Conservation (phyloP, 2,113 vertebrate genomes). For the Balaeniceps rex region DNA sequence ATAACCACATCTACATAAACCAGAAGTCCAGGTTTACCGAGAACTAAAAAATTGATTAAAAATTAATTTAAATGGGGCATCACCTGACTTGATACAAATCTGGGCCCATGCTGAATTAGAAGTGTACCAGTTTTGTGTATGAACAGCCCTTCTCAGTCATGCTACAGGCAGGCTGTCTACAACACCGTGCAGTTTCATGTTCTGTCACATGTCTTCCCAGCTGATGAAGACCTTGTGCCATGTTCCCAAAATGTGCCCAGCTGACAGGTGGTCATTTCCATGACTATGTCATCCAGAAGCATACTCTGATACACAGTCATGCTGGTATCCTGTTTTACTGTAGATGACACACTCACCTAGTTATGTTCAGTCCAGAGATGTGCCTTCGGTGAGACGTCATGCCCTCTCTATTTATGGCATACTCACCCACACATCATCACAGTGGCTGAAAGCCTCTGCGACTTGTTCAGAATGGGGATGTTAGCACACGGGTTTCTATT, state of each 20-base stretch:
- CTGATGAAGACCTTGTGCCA: neutral
- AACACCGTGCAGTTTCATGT: neutral
- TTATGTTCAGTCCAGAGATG: neutral
- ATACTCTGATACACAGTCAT: neutral
- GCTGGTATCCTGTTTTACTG: neutral
- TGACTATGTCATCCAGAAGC: neutral
- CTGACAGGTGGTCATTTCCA: neutral
- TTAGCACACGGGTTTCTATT: neutral
- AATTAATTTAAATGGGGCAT: neutral
- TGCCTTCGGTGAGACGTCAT: neutral
- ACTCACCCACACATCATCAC: neutral
- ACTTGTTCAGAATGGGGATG: neutral
- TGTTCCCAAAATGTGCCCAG: neutral
- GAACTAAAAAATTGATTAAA: neutral
- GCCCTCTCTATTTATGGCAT: neutral
- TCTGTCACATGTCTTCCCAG: fast-evolving
- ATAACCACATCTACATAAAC: neutral
- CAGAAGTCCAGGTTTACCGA: neutral
- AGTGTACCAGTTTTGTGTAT: neutral
- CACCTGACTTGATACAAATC: neutral
- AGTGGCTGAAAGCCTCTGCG: neutral
- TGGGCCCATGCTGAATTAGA: neutral
- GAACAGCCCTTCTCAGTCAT: neutral
- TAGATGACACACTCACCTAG: neutral
- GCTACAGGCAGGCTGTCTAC: neutral